Evolutionary conservation across 2,888 invertebrate species (phyloP), one percentile per base, ranked within the genome.

Genomic region (Pimpla rufipes): DNA sequence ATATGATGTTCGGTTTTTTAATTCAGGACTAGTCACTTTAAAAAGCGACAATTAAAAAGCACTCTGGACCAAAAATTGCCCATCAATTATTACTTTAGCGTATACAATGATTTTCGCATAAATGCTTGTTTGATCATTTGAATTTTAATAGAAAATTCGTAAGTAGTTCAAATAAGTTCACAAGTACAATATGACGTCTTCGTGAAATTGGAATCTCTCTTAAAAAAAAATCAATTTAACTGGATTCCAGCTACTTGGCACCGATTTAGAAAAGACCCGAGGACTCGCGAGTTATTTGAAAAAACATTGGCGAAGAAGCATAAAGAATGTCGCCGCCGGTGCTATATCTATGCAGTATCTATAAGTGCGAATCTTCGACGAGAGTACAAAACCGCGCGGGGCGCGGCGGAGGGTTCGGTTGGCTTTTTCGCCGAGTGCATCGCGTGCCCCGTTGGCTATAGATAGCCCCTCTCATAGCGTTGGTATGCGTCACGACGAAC

Each of bases 391-490:
- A 52, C 55, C 6, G 55, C 7, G 73, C 45, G 73, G 59, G 16
- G 55, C 50, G 50, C 35, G 42, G 62, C 74, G 79, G 79, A 76
- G 77, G 77, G 76, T 70, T 52, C 42, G 74, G 64, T 81, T 74
- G 67, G 83, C 82, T 79, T 80, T 83, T 85, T 57, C 79, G 66
- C 64, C 77, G 78, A 78, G 75, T 81, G 83, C 84, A 79, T 80
- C 79, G 83, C 86, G 87, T 84, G 85, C 84, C 73, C 80, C 71
- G 79, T 85, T 83, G 84, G 88, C 90, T 90, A 90, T 90, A 90
- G 88, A 87, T 90, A 90, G 89, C 83, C 35, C 23, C 83, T 79
- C 85, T 59, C 83, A 85, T 77, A 84, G 84, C 83, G 81, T 75
- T 84, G 87, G 87, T 76, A 86, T 86, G 88, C 88, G 87, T 88